Evolutionary conservation across 2,888 invertebrate species (phyloP).

Genomic region (Odontothrips loti): DNA sequence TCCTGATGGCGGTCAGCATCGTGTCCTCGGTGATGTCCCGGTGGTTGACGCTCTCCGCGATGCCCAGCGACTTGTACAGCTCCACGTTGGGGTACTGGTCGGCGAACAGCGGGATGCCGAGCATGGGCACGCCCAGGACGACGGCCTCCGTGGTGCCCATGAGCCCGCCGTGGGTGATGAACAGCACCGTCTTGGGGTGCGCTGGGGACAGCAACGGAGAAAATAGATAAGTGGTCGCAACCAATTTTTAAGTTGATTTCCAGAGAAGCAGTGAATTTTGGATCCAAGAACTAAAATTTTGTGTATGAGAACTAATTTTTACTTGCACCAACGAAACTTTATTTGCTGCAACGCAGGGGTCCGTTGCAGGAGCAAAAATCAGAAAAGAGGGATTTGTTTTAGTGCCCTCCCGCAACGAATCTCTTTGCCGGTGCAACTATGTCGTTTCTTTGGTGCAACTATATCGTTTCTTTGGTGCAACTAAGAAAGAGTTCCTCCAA

Average conservation of each 20-base stretch:
- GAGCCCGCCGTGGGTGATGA: constrained; percentile 54
- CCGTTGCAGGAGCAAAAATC: too few relatives aligned
- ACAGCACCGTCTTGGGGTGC: constrained; percentile 50
- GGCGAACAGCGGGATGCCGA: constrained; percentile 47
- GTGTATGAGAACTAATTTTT: background rate
- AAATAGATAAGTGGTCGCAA: background rate
- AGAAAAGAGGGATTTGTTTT: too few relatives aligned
- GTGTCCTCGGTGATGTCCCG: constrained; percentile 39
- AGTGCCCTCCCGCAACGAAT: too few relatives aligned
- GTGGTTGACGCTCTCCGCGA: constrained; percentile 43
- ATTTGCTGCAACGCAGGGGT: too few relatives aligned
- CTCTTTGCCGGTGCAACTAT: background rate
- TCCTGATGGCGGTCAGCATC: constrained; percentile 37
- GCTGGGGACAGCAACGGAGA: constrained; percentile 32
- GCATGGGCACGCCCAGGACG: constrained; percentile 47
- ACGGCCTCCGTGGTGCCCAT: constrained; percentile 50
- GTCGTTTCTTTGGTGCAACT: too few relatives aligned
- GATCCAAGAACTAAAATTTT: too few relatives aligned
- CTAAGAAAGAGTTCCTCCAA: too few relatives aligned
- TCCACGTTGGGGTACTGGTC: constrained; percentile 46
- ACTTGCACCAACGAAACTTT: background rate
- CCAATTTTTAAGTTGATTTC: too few relatives aligned
- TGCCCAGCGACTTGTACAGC: constrained; percentile 42
- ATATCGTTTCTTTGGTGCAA: too few relatives aligned
- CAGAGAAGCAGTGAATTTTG: too few relatives aligned